Evolutionary conservation across 2,888 invertebrate genomes (phyloP), one percentile per base, ranked within the genome.

Genomic region (Ornithoptera priamus): DNA sequence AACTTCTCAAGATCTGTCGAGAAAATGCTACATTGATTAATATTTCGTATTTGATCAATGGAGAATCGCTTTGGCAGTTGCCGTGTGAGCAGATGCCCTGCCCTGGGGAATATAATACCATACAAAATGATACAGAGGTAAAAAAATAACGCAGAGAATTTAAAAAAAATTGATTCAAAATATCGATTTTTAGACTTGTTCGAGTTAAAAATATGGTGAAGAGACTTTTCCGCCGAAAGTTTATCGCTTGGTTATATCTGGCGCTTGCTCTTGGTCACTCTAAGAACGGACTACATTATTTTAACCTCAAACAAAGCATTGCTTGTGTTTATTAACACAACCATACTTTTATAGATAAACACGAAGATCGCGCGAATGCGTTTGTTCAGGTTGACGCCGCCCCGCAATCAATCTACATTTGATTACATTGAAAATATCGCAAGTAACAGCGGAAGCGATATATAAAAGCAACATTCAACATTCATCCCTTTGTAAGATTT

Each of bases 251-350:
- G 70, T 66, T 56, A 63, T 62, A 24, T 30, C 18, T 1, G 50
- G 39, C 42, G 59, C 67, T 59, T 42, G 63, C 18, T 56, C 60
- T 46, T 63, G 56, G 64, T 70, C 60, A 67, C 60, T 60, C 67
- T 67, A 39, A 60, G 56, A 67, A 56, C 50, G 22, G 70, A 67
- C 70, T 67, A 57, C 62, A 70, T 67, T 67, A 63, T 70, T 70
- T 64, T 67, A 70, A 70, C 67, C 70, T 67, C 70, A 64, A 70
- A 70, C 67, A 67, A 64, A 70, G 42, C 70, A 60, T 46, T 36
- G 60, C 63, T 59, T 39, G 67, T 70, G 70, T 70, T 70, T 70
- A 56, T 70, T 71, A 62, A 65, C 67, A 65, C 61, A 62, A 57
- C 60, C 36, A 67, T 71, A 64, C 57, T 71, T 71, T 71, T 71